phyloP scores from a whole-genome alignment of 2,797 vertebrate genomes.

The Danio tinwini region DNA sequence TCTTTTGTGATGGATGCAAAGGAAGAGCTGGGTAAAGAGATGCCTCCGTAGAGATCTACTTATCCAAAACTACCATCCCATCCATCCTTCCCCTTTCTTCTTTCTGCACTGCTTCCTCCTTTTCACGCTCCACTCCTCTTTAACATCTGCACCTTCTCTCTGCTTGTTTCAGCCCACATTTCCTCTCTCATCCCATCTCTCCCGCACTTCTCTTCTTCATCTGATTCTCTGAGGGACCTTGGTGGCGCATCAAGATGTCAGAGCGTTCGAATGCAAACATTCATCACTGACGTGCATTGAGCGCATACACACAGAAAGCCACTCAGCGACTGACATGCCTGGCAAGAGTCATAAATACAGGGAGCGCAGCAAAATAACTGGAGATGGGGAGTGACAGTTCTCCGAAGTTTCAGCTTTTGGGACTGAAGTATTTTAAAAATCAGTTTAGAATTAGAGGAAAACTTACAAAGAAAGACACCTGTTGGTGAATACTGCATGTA shows the following conservation, averaged over 20 bases:
- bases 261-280: slow-evolving; percentile 47
- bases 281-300: slow-evolving; percentile 42
- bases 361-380: slow-evolving; percentile 1
- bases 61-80: slow-evolving; percentile 34
- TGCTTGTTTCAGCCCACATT: slow-evolving; percentile 22
- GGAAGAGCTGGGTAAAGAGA: slow-evolving; percentile 20
- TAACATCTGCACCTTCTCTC: slow-evolving; percentile 33
- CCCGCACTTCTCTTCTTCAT: slow-evolving; percentile 25
- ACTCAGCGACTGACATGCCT: slow-evolving; percentile 42
- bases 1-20: slow-evolving; percentile 45
- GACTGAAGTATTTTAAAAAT: slow-evolving; percentile 27
- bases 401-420: slow-evolving; percentile 33
- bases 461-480: slow-evolving; percentile 11
- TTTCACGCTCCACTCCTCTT: slow-evolving; percentile 47
- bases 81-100: slow-evolving; percentile 28
- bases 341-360: slow-evolving; percentile 47
- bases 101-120: slow-evolving; percentile 45
- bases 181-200: slow-evolving; percentile 15
- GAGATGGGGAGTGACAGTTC: slow-evolving; percentile 17
- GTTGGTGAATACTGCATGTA: slow-evolving; percentile 2
- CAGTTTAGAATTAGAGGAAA: slow-evolving; percentile 12
- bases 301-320: slow-evolving; percentile 47
- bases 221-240: slow-evolving; percentile 47
- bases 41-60: slow-evolving; percentile 40
- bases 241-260: slow-evolving; percentile 47